Evolutionary conservation across 2,888 invertebrate species (phyloP).

Genomic region (Ectropis crepuscularia): DNA sequence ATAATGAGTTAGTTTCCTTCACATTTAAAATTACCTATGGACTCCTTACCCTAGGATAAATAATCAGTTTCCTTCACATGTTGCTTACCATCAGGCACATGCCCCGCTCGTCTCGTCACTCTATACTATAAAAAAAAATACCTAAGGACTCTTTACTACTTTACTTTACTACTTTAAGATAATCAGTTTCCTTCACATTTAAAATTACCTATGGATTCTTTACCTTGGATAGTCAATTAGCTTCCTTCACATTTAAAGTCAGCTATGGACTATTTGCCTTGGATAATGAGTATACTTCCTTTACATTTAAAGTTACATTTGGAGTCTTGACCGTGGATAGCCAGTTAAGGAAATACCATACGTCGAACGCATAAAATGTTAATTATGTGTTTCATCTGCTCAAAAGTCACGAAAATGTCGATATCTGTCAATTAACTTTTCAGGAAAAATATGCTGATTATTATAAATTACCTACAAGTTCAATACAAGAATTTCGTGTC

Average conservation of each 20-base stretch:
- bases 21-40: constrained; percentile 6
- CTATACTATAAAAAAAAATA: too few relatives aligned
- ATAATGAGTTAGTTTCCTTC: constrained; percentile 1
- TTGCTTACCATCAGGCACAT: too few relatives aligned
- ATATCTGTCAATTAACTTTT: too few relatives aligned
- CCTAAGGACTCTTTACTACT: constrained; percentile 2
- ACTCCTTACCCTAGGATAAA: too few relatives aligned
- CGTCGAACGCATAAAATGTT: neutral
- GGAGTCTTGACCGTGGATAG: constrained; percentile 6
- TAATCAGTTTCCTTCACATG: constrained; percentile 5
- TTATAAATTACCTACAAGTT: too few relatives aligned
- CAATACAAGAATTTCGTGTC: too few relatives aligned
- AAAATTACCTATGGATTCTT: constrained; percentile 1
- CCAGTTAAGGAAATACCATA: constrained; percentile 15
- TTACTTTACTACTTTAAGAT: too few relatives aligned
- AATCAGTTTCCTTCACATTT: constrained; percentile 8
- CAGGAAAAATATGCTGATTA: too few relatives aligned
- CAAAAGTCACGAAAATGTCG: neutral
- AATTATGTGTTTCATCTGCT: neutral
- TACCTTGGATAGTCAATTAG: neutral
- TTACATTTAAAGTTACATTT: constrained; percentile 11
- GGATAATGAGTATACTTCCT: constrained; percentile 3
- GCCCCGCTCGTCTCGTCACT: too few relatives aligned
- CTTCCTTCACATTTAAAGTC: constrained; percentile 7
- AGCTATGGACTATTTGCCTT: constrained; percentile 2